Base-by-base conservation (phyloP, 2,113 vertebrate genomes). In the Melozone crissalis region DNA sequence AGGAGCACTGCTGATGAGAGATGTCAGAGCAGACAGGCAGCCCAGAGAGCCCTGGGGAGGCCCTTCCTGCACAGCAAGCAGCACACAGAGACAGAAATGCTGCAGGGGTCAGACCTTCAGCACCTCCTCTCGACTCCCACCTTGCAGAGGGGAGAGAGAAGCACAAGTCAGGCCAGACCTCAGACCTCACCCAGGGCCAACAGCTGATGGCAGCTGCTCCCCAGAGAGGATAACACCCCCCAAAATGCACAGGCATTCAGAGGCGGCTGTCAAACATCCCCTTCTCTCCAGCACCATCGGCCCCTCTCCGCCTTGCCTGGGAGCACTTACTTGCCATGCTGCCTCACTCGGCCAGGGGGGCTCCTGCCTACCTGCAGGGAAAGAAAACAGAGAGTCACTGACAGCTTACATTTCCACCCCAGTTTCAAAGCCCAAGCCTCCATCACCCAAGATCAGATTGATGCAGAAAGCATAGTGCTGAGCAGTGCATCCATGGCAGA, bases 321-420 rank as follows among this genome's bases (percentile, higher is more conserved):
- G 80, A 92, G 82, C 68, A 96, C 98, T 98, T 97, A 98, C 98
- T 97, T 96, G 97, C 97, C 98, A 98, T 98, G 93, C 86, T 94
- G 93, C 81, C 93, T 96, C 74, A 41, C 80, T 96, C 37, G 28
- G 86, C 86, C 89, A 57, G 0, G 63, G 41, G 78, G 55, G 3
- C 57, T 91, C 84, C 96, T 95, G 92, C 85, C 96, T 97, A 95
- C 96, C 98, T 98, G 97, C 77, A 51, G 82, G 81, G 78, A 91
- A 91, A 98, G 76, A 96, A 96, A 96, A 94, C 28, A 87, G 58
- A 96, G 55, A 96, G 92, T 94, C 86, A 92, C 59, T 10, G 17
- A 91, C 37, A 59, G 79, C 59, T 81, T 61, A 6, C 20, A 61
- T 43, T 35, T 77, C 66, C 73, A 62, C 20, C 20, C 19, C 81